Base-by-base conservation (phyloP, 2,888 invertebrate genomes). In the Lomographa bimaculata region DNA sequence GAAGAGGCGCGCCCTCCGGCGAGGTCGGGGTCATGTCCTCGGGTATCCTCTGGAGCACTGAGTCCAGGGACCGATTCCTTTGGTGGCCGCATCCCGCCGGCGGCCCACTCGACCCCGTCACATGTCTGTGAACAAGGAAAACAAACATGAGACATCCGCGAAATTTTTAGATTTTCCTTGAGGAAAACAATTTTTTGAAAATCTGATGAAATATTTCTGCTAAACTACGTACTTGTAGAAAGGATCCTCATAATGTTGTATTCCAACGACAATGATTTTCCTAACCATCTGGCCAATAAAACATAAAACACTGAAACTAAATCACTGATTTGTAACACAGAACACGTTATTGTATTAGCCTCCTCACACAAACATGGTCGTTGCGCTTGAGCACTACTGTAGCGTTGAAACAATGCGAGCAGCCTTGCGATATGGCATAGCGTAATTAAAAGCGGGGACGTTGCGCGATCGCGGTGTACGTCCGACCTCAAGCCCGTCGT, bases 11-110 rank as follows among this genome's bases (percentile, higher is more conserved):
- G 45, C 82, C 81, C 60, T 84, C 85, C 64, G 79, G 86, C 53
- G 79, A 87, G 45, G 79, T 89, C 64, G 82, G 90, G 90, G 86
- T 94, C 94, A 70, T 94, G 61, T 89, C 96, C 90, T 96, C 96
- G 46, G 96, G 96, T 73, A 97, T 96, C 78, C 95, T 91, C 79
- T 96, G 96, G 52, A 96, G 91, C 45, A 96, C 97, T 41, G 96
- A 97, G 79, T 97, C 97, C 77, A 97, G 89, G 73, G 96, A 96
- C 55, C 97, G 93, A 90, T 97, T 97, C 63, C 97, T 92, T 83
- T 96, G 96, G 77, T 96, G 95, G 64, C 93, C 92, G 54, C 94
- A 86, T 83, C 85, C 87, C 48, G 85, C 77, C 29, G 86, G 83
- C 76, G 86, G 86, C 71, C 84, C 85, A 42, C 65, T 80, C 18